These are phyloP conservation scores for Prenolepis imparis DNA, from an alignment of 2,888 invertebrate species.

Conservation along the genomic window DNA sequence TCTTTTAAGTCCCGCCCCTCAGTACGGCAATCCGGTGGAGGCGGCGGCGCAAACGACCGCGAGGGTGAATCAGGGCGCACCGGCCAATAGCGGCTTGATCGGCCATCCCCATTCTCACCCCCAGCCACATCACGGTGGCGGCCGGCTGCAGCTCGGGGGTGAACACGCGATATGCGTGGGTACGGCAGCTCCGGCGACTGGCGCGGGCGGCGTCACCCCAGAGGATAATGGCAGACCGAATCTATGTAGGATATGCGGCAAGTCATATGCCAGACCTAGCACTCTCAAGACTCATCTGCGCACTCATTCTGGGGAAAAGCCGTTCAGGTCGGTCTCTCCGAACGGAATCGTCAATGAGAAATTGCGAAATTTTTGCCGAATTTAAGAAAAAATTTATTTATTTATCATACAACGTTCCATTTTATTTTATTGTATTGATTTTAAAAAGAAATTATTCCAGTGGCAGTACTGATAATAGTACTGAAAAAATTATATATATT, in stretches of 20 bases:
- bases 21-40: slow-evolving; percentile 83
- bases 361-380: not conserved
- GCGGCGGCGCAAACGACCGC: slow-evolving; percentile 80
- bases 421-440: not conserved
- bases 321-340: slow-evolving; percentile 88
- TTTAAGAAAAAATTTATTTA: not conserved
- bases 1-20: slow-evolving; percentile 85
- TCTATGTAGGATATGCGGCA: slow-evolving; percentile 97
- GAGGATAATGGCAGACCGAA: slow-evolving; percentile 95
- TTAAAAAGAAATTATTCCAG: not conserved
- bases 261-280: slow-evolving; percentile 98
- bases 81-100: slow-evolving; percentile 84
- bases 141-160: slow-evolving; percentile 81
- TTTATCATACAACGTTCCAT: not conserved
- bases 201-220: slow-evolving; percentile 84
- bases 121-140: slow-evolving; percentile 80
- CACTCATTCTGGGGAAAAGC: slow-evolving; percentile 98
- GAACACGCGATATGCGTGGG: slow-evolving; percentile 86
- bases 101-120: slow-evolving; percentile 83
- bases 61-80: slow-evolving; percentile 84
- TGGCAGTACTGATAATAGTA: too few relatives aligned
- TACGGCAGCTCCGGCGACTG: slow-evolving; percentile 85
- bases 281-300: slow-evolving; percentile 98
- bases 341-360: not conserved
- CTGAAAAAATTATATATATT: not conserved